Base-by-base conservation (phyloP, 2,113 vertebrate genomes). In the Ramphastos sulfuratus region DNA sequence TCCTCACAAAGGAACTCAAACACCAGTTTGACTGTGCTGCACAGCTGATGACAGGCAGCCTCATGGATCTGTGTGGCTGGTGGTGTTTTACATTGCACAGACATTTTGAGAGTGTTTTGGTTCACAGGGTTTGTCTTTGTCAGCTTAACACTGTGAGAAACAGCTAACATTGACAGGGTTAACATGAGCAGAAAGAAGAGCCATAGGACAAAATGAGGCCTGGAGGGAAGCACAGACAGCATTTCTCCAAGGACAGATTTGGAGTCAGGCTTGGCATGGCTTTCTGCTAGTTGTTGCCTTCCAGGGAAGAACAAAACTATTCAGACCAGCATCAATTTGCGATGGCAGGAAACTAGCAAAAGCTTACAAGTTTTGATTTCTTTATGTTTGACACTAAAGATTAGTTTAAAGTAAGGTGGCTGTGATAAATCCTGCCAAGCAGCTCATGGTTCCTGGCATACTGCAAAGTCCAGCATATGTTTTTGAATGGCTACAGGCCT, bases 391-490 rank as follows among this genome's bases (percentile, higher is more conserved):
- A 79, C 23, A 39, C n/a, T 73, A 64, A 74, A 33, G 56, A 24
- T 52, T 37, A 19, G 2, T 61, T 82, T 66, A 37, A 70, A 80
- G 20, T 61, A 50, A 18, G 7, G 4, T 64, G 37, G 6, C 16
- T 44, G 16, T 67, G 50, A 30, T 39, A 76, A 65, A 69, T 55
- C 8, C n/a, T 66, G 3, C 9, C 19, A 33, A 46, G 10, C 4
- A 73, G 33, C n/a, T 72, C 10, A 30, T 19, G 24, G 4, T 7
- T 66, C 6, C 14, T 48, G 25, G 8, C 24, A 39, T 35, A 37
- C 5, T 16, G 27, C 14, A 4, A 72, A 85, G 31, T 37, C 12
- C 56, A 35, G 27, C 0, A 0, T 28, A 33, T 19, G 6, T 27
- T 10, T 65, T 46, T 73, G 42, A 44, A 56, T 16, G 54, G 16